Evolutionary conservation across 23 tunicate species (phyloP), one percentile per base, ranked within the genome.

Genomic region (Styela plicata): DNA sequence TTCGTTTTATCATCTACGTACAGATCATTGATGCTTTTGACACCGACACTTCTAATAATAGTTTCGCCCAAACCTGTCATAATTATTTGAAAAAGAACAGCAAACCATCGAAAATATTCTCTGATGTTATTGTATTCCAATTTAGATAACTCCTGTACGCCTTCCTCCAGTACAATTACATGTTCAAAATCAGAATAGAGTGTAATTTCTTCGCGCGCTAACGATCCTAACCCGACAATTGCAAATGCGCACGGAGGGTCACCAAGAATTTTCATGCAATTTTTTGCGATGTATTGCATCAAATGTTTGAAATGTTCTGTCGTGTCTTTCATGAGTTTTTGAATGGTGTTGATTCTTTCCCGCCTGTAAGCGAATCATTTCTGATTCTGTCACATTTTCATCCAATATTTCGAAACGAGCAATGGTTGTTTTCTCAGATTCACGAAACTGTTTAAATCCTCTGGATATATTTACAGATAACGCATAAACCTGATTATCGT

Each of bases 181-280:
- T 74, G 37, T 64, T 86, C 90, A 80, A 86, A 86, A 86, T 86
- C 90, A 35, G 90, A 86, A 65, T 69, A 86, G 5, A 74, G 81
- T 0, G 90, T 80, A 2, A 86, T 74, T 81, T 86, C 90, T 1
- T 73, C 36, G 33, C 90, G 61, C 2, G 90, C 81, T 64, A 86
- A 36, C 24, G 90, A 86, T 34, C 90, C 90, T 78, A 86, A 33
- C 33, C 80, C 90, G 24, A 86, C 73, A 17, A 70, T 74, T n/a
- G 85, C 37, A 73, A 37, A 86, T 22, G 65, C 2, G 63, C 90
- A 86, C 7, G 90, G 90, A 10, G 65, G 31, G 18, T 71, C 64
- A 33, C 90, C 90, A 22, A 86, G 74, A 22, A 80, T 57, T 21
- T 34, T 33, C 23, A 79, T 34, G 71, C 84, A 86, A 22, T 53